These are phyloP conservation scores for Zootoca vivipara DNA, from an alignment of 2,113 vertebrate genomes.

Conservation along the genomic window DNA sequence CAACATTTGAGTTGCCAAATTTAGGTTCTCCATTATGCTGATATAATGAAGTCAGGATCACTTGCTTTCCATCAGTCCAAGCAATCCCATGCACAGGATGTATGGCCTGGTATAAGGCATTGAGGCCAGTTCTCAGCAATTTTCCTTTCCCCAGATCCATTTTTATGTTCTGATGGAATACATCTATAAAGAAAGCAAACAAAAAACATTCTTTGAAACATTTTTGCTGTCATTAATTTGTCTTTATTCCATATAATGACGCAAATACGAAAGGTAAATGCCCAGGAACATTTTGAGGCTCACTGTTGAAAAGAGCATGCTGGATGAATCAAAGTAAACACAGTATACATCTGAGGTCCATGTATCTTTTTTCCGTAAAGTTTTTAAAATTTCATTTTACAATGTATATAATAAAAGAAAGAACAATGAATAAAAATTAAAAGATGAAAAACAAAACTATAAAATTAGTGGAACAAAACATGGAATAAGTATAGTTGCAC, in stretches of 20 bases:
- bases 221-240: neutral
- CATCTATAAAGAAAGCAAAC: slow-evolving; percentile 40
- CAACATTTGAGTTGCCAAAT: slow-evolving; percentile 87
- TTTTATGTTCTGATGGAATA: slow-evolving; percentile 29
- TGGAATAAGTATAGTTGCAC: no score
- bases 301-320: neutral
- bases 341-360: no score
- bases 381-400: no score
- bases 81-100: slow-evolving; percentile 90
- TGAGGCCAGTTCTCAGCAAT: slow-evolving; percentile 86
- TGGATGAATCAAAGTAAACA: neutral
- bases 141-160: slow-evolving; percentile 94
- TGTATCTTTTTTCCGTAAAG: no score
- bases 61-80: slow-evolving; percentile 92
- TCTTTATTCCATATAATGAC: neutral
- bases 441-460: no score
- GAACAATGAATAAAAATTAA: no score
- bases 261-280: neutral
- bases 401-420: no score
- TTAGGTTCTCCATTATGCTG: slow-evolving; percentile 76
- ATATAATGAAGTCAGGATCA: slow-evolving; percentile 83
- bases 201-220: neutral
- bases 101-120: slow-evolving; percentile 85
- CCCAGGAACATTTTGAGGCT: neutral
- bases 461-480: no score